Percentiles rank a stretch among this genome's conserved stretches.
Evolutionary conservation across 2,113 vertebrate species (phyloP).

Genomic region (Colaptes auratus): DNA sequence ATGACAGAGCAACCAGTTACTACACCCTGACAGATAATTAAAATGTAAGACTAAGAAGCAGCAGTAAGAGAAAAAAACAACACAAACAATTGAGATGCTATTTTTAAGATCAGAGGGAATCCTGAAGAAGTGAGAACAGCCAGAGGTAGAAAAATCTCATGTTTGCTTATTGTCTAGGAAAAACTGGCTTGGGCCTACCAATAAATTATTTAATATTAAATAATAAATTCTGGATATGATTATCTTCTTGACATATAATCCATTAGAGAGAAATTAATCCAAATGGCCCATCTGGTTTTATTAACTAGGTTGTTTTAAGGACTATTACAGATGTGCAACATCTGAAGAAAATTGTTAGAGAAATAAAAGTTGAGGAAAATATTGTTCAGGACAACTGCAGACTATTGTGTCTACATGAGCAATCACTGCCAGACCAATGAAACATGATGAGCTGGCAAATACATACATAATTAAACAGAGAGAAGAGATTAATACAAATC

Average conservation of each 20-base stretch:
- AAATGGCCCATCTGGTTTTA: conserved; percentile 14
- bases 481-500: not conserved
- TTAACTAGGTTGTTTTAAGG: not conserved
- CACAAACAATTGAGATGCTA: not conserved
- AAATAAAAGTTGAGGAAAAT: not conserved
- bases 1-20: not conserved
- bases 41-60: not conserved
- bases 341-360: not conserved
- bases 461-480: not conserved
- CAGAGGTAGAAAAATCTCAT: not conserved
- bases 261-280: not conserved
- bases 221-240: not conserved
- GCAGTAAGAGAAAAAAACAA: not conserved
- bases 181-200: not conserved
- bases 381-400: not conserved
- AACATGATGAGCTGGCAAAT: not conserved
- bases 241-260: conserved; percentile 11
- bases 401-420: not conserved
- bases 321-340: conserved; percentile 1
- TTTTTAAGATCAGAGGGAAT: not conserved
- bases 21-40: not conserved
- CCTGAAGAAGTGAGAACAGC: not conserved
- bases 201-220: not conserved
- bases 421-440: not conserved
- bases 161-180: not conserved